Evolutionary conservation across 1,140 invertebrate genomes (phyloP).

Genomic region (Zaprionus africanus): DNA sequence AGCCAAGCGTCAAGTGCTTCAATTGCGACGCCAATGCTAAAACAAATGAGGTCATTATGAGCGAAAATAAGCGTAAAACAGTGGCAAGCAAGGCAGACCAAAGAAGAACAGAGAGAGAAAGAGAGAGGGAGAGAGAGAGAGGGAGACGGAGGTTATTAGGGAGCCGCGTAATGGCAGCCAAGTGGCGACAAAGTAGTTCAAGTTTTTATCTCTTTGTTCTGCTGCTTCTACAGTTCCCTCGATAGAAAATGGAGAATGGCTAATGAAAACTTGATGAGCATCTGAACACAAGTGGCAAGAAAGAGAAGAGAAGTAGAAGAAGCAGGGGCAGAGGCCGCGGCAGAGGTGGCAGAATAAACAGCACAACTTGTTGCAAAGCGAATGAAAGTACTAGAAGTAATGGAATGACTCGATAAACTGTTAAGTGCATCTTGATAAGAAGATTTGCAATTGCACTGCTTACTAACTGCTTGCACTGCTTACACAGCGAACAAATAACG

Average conservation of each 20-base stretch:
- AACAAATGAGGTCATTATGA: conserved; percentile 80
- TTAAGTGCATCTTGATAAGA: conserved; percentile 17
- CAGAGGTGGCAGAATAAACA: neutral
- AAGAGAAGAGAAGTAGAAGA: neutral
- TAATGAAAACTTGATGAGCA: conserved; percentile 81
- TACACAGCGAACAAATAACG: neutral
- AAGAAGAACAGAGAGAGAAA: neutral
- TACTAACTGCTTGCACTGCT: neutral
- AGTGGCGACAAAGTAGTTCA: conserved; percentile 79
- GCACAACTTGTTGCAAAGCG: conserved; percentile 6
- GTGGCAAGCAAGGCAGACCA: conserved; percentile 1
- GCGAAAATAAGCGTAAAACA: conserved; percentile 8
- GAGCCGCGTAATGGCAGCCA: conserved; percentile 56
- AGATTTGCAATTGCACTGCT: neutral
- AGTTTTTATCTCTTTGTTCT: conserved; percentile 74
- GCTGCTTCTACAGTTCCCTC: conserved; percentile 6
- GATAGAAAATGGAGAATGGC: conserved; percentile 39
- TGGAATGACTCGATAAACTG: conserved; percentile 38
- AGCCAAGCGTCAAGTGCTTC: conserved; percentile 47
- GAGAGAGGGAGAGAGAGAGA: conserved; percentile 1
- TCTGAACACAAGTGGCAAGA: conserved; percentile 63
- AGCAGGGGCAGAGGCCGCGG: too few relatives aligned
- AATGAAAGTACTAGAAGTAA: conserved; percentile 5
- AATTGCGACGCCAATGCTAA: conserved; percentile 70
- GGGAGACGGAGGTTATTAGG: neutral